Evolutionary conservation across 2,888 invertebrate species (phyloP).

Genomic region (Caenorhabditis sp.): DNA sequence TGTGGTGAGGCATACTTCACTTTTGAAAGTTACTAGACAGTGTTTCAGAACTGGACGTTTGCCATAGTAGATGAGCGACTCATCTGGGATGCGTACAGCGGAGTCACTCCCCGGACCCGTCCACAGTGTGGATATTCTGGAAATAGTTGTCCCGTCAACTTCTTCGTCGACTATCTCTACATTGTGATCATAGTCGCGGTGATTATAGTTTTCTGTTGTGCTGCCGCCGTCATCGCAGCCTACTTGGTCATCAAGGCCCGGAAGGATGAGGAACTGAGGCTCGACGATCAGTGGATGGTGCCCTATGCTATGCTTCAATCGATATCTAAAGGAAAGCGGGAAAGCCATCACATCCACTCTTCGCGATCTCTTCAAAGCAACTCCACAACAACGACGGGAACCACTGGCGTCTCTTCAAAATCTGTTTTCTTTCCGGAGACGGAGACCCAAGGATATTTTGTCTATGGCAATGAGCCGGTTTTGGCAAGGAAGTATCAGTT

Average conservation of each 20-base stretch:
- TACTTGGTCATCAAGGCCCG: conserved; percentile 48
- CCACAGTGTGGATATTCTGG: conserved; percentile 62
- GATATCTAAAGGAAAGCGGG: conserved; percentile 28
- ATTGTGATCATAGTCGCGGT: conserved; percentile 60
- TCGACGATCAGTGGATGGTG: conserved; percentile 48
- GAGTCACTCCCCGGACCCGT: conserved; percentile 39
- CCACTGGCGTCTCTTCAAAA: conserved; percentile 42
- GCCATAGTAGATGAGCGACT: conserved; percentile 24
- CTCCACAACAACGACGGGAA: conserved; percentile 57
- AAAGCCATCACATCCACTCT: conserved; percentile 51
- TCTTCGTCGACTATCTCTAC: conserved; percentile 63
- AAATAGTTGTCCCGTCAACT: conserved; percentile 53
- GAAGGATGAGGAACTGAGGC: conserved; percentile 32
- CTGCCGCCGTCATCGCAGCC: conserved; percentile 50
- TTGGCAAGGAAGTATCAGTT: conserved; percentile 55
- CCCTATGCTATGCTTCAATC: conserved; percentile 46
- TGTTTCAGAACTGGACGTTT: conserved; percentile 57
- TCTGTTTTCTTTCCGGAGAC: conserved; percentile 50
- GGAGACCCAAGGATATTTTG: conserved; percentile 50
- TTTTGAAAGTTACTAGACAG: background rate
- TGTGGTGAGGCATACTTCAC: conserved; percentile 21
- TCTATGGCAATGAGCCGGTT: conserved; percentile 52
- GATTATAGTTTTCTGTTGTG: conserved; percentile 51
- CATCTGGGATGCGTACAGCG: conserved; percentile 58
- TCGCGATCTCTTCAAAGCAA: conserved; percentile 62